Conservation (phyloP, 2,113 vertebrate species). For the Pluvialis apricaria region DNA sequence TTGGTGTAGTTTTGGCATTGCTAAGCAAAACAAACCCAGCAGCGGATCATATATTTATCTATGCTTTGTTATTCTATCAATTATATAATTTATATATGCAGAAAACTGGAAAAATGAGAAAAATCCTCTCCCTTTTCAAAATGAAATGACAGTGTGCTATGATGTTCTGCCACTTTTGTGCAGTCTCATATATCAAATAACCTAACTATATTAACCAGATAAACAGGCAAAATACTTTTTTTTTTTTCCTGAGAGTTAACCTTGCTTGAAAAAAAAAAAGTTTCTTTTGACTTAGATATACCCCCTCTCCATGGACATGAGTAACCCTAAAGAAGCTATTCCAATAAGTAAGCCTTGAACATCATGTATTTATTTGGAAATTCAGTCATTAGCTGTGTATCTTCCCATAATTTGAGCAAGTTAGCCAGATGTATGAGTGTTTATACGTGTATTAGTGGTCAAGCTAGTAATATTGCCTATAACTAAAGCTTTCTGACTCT, state of each 20-base stretch:
- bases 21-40: not conserved
- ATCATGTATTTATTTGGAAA: not conserved
- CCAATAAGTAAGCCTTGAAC: not conserved
- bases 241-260: fast-evolving
- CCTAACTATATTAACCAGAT: not conserved
- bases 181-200: not conserved
- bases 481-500: slow-evolving; percentile 3
- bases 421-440: not conserved
- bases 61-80: not conserved
- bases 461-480: not conserved
- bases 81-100: not conserved
- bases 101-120: not conserved
- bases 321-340: not conserved
- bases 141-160: not conserved
- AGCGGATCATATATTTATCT: not conserved
- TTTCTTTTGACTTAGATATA: not conserved
- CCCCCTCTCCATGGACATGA: not conserved
- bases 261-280: not conserved
- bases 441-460: not conserved
- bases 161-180: not conserved
- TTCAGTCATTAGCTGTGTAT: not conserved
- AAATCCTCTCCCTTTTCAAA: not conserved
- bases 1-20: not conserved
- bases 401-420: not conserved
- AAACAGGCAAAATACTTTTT: not conserved